phyloP scores from a whole-genome alignment of 2,797 vertebrate genomes.

The Chanos chanos region DNA sequence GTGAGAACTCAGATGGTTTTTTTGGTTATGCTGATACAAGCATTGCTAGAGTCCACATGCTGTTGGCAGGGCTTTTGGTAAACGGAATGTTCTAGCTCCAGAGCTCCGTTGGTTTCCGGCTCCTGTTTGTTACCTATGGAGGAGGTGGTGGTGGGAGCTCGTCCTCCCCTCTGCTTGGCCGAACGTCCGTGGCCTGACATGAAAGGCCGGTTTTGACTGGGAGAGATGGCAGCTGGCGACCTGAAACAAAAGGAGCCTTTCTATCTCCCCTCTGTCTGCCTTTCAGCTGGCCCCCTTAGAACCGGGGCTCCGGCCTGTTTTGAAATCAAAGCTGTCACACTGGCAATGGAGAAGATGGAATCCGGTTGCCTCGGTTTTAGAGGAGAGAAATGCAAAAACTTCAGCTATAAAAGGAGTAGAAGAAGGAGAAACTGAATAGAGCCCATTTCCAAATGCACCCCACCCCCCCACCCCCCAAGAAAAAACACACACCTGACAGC shows the following conservation, averaged over 20 bases:
- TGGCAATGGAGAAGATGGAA: conserved; percentile 59
- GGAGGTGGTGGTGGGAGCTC: too few relatives aligned
- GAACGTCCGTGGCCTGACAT: conserved; percentile 54
- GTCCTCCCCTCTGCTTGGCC: conserved; percentile 41
- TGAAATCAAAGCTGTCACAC: conserved; percentile 63
- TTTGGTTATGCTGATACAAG: not conserved
- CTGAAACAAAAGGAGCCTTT: conserved; percentile 59
- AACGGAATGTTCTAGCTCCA: conserved; percentile 14
- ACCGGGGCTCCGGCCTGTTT: conserved; percentile 38
- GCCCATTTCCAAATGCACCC: not conserved
- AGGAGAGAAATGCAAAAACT: conserved; percentile 56
- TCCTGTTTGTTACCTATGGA: conserved; percentile 35
- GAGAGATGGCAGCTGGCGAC: conserved; percentile 52
- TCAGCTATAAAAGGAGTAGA: not conserved
- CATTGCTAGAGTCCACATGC: not conserved
- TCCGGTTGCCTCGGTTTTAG: conserved; percentile 61
- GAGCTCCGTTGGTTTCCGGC: conserved; percentile 34
- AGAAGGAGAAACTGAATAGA: conserved; percentile 4
- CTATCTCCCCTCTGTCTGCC: conserved; percentile 42
- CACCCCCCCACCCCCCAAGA: conserved; percentile 3
- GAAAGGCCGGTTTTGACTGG: conserved; percentile 60
- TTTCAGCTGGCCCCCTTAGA: conserved; percentile 51
- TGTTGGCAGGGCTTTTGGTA: conserved; percentile 18
- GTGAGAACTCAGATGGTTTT: too few relatives aligned
- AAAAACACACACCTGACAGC: conserved; percentile 35